Conservation (phyloP, 64 coral and sea anemone genomes). For the Platygyra sinensis region DNA sequence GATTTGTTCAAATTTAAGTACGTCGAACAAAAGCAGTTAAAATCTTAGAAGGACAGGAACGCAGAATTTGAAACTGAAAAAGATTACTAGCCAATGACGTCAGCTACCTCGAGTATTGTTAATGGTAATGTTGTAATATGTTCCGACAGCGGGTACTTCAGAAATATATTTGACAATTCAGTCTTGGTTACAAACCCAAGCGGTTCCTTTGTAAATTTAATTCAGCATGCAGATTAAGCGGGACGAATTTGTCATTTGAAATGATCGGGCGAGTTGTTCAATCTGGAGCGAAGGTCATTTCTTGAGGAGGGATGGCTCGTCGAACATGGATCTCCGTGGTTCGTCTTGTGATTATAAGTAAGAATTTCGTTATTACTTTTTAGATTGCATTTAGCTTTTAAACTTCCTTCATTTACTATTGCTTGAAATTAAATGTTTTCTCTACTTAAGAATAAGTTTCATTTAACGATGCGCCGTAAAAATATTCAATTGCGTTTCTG, state of each 20-base stretch:
- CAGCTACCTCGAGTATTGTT: background rate
- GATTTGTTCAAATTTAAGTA: too few relatives aligned
- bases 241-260: background rate
- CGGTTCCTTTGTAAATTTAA: constrained; percentile 24
- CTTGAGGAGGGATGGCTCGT: background rate
- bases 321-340: background rate
- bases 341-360: constrained; percentile 7
- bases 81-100: background rate
- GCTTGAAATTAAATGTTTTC: background rate
- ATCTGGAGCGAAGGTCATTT: background rate
- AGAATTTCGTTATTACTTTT: background rate
- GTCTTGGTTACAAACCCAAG: background rate
- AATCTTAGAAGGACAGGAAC: background rate
- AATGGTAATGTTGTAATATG: background rate
- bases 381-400: background rate
- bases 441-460: background rate
- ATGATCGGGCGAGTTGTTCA: background rate
- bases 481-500: background rate
- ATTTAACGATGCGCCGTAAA: too few relatives aligned
- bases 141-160: constrained; percentile 4
- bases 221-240: background rate
- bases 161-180: background rate
- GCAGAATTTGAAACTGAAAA: background rate
- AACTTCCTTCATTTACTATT: background rate
- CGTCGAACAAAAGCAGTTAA: too few relatives aligned